phyloP scores from a whole-genome alignment of 2,113 vertebrate species.

The Bubo scandiacus region DNA sequence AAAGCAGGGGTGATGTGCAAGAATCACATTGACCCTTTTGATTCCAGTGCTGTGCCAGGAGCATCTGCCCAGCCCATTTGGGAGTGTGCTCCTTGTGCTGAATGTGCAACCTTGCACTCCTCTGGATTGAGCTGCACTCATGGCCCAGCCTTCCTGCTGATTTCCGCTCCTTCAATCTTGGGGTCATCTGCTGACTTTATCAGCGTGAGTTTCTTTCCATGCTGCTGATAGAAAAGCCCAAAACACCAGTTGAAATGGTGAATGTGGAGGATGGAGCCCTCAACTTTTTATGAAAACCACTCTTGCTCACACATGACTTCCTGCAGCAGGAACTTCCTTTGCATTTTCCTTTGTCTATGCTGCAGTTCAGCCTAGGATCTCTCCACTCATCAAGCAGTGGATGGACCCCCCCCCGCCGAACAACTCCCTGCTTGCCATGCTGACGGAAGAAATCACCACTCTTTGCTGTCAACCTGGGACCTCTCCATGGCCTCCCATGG shows the following conservation, averaged over 20 bases:
- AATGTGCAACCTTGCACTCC: no score
- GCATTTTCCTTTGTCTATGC: not conserved
- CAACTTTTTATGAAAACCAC: not conserved
- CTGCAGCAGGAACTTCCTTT: not conserved
- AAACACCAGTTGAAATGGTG: not conserved
- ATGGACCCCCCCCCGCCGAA: not conserved
- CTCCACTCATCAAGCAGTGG: not conserved
- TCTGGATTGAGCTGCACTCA: not conserved
- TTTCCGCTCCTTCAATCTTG: not conserved
- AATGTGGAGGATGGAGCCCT: not conserved
- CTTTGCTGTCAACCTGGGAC: not conserved
- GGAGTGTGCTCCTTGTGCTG: accelerated
- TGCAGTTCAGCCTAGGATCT: not conserved
- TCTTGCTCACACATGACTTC: not conserved
- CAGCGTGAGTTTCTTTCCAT: not conserved
- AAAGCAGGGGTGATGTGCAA: not conserved
- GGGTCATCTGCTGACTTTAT: not conserved
- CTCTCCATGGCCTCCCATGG: not conserved
- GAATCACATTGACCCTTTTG: accelerated
- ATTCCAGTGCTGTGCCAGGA: not conserved
- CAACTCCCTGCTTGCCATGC: not conserved
- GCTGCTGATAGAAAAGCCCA: not conserved
- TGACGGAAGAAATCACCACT: not conserved
- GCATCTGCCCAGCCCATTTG: not conserved
- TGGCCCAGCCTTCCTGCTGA: not conserved